Base-by-base conservation (phyloP, 2,888 invertebrate species). In the Chymomyza caudatula region DNA sequence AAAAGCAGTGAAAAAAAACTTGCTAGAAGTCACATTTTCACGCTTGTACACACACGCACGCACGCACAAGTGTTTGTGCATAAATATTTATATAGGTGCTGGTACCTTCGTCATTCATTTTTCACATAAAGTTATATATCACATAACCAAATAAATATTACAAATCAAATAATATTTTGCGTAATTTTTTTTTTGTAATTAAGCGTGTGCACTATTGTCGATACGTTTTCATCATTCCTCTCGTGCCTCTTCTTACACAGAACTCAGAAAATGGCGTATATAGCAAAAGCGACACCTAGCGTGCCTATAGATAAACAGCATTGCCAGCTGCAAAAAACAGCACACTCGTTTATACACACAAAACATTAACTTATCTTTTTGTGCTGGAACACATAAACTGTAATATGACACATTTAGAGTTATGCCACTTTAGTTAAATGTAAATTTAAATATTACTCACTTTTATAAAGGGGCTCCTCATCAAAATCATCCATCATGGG, bases 401-500 rank as follows among this genome's bases (percentile, higher is more conserved):
- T n/a, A n/a, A n/a, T n/a, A n/a, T n/a, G n/a, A n/a, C n/a, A n/a
- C n/a, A n/a, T n/a, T n/a, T n/a, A n/a, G n/a, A n/a, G n/a, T n/a
- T n/a, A n/a, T n/a, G n/a, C n/a, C n/a, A n/a, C n/a, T n/a, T n/a
- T n/a, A n/a, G n/a, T n/a, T n/a, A n/a, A n/a, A n/a, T n/a, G n/a
- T n/a, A n/a, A n/a, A n/a, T n/a, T n/a, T n/a, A n/a, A n/a, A n/a
- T n/a, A 51, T 4, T 25, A 73, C 87, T 80, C 76, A 89, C 89
- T 87, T 73, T 79, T 81, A 66, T 88, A 89, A 17, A 88, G 63
- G 15, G 76, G 65, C 19, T 86, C 79, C 70, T 89, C 89, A 67
- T 89, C 89, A 19, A 82, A 72, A 1, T 89, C 89, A 42, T 81
- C 76, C 60, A 90, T 78, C 19, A 78, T 67, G 8, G 89, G 87